Evolutionary conservation across 2,888 invertebrate species (phyloP).

Genomic region (Hybos culiciformis): DNA sequence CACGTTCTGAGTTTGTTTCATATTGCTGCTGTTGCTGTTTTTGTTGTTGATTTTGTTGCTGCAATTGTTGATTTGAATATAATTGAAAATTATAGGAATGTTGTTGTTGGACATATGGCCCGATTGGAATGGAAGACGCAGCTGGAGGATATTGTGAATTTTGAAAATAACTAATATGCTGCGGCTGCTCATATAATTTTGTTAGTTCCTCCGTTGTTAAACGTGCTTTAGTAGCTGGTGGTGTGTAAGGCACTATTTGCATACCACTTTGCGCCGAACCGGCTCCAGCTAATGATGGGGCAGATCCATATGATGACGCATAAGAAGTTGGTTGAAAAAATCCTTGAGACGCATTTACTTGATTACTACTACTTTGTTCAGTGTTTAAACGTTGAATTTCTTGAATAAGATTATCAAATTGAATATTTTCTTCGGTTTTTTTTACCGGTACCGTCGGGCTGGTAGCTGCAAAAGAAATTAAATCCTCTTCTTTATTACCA

Average conservation of each 20-base stretch:
- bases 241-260: constrained; percentile 18
- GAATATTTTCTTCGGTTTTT: constrained; percentile 38
- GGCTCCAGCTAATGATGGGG: constrained; percentile 12
- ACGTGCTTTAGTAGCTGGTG: constrained; percentile 22
- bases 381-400: constrained; percentile 37
- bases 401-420: constrained; percentile 46
- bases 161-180: constrained; percentile 15
- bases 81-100: constrained; percentile 22
- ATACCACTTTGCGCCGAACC: constrained; percentile 15
- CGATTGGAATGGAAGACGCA: constrained; percentile 12
- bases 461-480: constrained; percentile 53
- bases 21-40: neutral
- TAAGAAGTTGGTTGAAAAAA: constrained; percentile 18
- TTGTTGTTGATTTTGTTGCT: constrained; percentile 7
- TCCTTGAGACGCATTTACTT: neutral
- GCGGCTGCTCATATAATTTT: constrained; percentile 29
- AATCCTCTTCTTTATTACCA: constrained; percentile 39
- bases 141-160: constrained; percentile 10
- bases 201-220: constrained; percentile 30
- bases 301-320: constrained; percentile 23
- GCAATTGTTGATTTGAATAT: constrained; percentile 2
- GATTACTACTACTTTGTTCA: neutral
- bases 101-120: constrained; percentile 20
- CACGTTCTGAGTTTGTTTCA: neutral
- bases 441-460: constrained; percentile 43